These are phyloP conservation scores for Sisyra terminalis DNA, from an alignment of 2,888 invertebrate genomes.

Conservation along the genomic window DNA sequence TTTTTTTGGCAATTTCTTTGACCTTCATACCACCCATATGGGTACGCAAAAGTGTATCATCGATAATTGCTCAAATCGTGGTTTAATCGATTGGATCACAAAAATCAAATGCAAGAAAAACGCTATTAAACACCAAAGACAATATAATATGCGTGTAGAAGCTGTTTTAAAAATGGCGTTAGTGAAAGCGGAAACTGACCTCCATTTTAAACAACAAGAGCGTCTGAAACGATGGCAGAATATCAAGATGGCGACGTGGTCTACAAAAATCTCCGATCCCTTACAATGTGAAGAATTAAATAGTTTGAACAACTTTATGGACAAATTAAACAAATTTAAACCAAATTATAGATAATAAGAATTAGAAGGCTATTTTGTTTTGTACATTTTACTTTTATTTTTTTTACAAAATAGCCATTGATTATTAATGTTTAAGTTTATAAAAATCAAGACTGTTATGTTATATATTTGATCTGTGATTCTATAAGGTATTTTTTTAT, in stretches of 20 bases:
- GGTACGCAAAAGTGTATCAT: too few relatives aligned
- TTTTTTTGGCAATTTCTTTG: too few relatives aligned
- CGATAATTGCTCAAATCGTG: background rate
- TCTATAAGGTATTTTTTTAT: background rate
- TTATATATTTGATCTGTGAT: background rate
- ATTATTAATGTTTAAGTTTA: background rate
- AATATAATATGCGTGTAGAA: background rate
- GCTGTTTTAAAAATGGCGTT: background rate
- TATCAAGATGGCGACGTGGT: background rate
- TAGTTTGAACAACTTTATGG: background rate
- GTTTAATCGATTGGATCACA: conserved; percentile 1
- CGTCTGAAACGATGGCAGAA: background rate
- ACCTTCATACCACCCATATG: too few relatives aligned
- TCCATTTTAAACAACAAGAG: background rate
- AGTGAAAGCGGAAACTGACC: background rate
- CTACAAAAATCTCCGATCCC: background rate
- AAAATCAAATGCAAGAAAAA: background rate
- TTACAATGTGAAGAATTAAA: background rate
- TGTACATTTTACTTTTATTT: background rate
- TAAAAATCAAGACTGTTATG: background rate
- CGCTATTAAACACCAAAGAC: background rate
- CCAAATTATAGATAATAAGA: background rate
- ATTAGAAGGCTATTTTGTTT: too few relatives aligned
- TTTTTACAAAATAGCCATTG: background rate
- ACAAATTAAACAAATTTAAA: background rate